Evolutionary conservation across 1,140 invertebrate genomes (phyloP), one percentile per base, ranked within the genome.

Genomic region (Panulirus ornatus): DNA sequence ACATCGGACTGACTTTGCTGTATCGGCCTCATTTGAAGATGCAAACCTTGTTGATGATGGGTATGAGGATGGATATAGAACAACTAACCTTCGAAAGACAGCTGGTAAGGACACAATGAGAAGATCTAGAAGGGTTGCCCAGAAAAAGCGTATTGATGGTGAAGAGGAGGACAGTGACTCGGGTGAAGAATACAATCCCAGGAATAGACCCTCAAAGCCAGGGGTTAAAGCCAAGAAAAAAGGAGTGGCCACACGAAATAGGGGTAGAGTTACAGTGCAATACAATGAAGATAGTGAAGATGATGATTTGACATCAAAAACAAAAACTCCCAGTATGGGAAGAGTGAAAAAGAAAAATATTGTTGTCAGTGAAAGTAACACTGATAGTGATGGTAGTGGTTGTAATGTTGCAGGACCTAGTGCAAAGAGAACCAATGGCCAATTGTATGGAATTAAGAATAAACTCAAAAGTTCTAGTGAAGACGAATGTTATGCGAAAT

Each of bases 401-500:
- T 44, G 40, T 42, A 66, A 76, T 14, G 58, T 47, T 42, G 73
- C 78, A 3, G 54, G 84, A 11, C 78, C 84, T 16, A 85, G 75
- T 71, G 88, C 78, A 34, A 93, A 93, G 85, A 89, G 92, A 91
- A 87, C 84, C 58, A 88, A 88, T 76, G 88, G 88, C 47, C 87
- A 84, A 34, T 44, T 81, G n/a, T 71, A 36, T 78, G 71, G 84
- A 63, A 75, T 88, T 89, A 78, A 85, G 91, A 88, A 84, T 87
- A 71, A 91, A 87, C 54, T 91, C 81, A 22, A 75, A 36, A 76
- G 86, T 38, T 75, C 82, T 51, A 91, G 91, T 84, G 91, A 93
- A 54, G 93, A 93, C 1, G 93, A 94, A 78, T 93, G 93, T 27
- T 94, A 94, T 36, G 94, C 93, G 58, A 93, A 93, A 9, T 36